Evolutionary conservation across 2,113 vertebrate species (phyloP).

Genomic region (Perca flavescens): DNA sequence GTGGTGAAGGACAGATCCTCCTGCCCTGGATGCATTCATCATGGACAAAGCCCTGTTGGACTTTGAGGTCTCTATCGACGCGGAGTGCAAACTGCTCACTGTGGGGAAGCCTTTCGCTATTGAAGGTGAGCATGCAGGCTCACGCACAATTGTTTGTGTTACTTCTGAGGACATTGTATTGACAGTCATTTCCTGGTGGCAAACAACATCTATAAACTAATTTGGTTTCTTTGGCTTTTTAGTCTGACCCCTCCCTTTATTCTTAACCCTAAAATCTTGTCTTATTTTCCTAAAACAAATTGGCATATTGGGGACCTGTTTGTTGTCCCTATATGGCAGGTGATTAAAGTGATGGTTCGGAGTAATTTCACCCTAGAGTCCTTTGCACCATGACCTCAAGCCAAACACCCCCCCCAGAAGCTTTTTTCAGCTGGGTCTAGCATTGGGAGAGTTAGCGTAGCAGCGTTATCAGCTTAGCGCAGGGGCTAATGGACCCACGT

Average conservation of each 20-base stretch:
- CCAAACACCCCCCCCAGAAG: no score
- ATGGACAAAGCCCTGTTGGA: conserved; percentile 99
- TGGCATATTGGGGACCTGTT: not conserved
- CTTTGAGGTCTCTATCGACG: conserved; percentile 97
- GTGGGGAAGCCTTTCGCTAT: conserved; percentile 98
- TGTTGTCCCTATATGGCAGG: conserved; percentile 1
- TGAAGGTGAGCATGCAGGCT: conserved; percentile 86
- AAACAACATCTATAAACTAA: not conserved
- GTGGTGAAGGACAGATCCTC: conserved; percentile 90
- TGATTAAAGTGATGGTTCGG: no score
- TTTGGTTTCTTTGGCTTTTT: not conserved
- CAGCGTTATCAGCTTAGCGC: no score
- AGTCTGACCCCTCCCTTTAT: not conserved
- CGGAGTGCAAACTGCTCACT: conserved; percentile 95
- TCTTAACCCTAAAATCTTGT: not conserved
- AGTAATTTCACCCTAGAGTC: no score
- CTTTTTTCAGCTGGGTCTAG: no score
- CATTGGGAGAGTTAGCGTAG: no score
- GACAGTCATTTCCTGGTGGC: not conserved
- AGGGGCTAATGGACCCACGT: no score
- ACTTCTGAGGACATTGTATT: not conserved
- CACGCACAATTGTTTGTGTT: conserved; percentile 1
- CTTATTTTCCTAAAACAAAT: not conserved
- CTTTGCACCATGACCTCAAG: no score
- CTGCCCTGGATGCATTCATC: conserved; percentile 95